Conservation (phyloP, 2,113 vertebrate genomes). For the Meriones unguiculatus region DNA sequence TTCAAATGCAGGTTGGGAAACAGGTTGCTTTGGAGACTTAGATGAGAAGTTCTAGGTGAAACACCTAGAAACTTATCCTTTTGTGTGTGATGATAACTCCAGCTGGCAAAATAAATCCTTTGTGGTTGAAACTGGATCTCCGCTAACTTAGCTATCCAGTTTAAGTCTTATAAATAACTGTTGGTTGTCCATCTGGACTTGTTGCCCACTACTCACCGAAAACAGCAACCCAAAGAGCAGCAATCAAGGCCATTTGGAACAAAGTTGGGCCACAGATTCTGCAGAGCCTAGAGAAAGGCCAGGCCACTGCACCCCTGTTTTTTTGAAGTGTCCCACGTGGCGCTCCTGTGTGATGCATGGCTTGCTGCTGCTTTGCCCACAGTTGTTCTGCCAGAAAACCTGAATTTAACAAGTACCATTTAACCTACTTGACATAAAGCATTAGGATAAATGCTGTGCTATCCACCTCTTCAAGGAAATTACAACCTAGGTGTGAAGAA, state of each 20-base stretch:
- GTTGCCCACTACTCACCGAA: constrained; percentile 71
- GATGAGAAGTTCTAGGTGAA: constrained; percentile 4
- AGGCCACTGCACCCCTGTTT: neutral
- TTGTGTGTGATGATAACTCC: neutral
- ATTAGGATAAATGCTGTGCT: neutral
- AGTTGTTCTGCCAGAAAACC: constrained; percentile 57
- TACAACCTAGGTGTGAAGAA: neutral
- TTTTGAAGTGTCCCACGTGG: neutral
- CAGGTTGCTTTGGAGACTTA: constrained; percentile 37
- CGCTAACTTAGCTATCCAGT: neutral
- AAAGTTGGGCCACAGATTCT: constrained; percentile 4
- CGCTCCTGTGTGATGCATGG: neutral
- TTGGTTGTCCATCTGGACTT: neutral
- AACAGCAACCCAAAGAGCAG: constrained; percentile 62
- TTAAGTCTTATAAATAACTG: neutral
- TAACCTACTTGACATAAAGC: neutral
- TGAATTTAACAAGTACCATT: constrained; percentile 30
- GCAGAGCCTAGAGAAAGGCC: neutral
- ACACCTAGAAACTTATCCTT: neutral
- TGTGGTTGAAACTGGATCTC: neutral
- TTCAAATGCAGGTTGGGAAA: constrained; percentile 2
- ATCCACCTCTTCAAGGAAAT: neutral
- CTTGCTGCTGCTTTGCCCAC: neutral
- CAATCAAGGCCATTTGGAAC: constrained; percentile 54
- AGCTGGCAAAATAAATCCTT: neutral